These are phyloP conservation scores for Rhincodon typus DNA, from an alignment of 2,797 vertebrate species.

Conservation along the genomic window DNA sequence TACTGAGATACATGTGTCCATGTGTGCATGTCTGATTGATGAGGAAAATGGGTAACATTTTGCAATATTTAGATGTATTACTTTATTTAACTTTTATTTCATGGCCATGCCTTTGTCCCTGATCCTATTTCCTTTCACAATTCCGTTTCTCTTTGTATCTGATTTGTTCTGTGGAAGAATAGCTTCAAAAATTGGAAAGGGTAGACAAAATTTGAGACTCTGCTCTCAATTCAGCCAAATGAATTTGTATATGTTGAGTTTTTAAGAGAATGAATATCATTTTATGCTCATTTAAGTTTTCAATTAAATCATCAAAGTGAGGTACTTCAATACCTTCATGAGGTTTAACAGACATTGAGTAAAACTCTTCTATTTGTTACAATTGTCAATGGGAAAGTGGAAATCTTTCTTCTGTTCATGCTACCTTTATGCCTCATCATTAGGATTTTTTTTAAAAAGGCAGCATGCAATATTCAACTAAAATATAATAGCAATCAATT, in stretches of 20 bases:
- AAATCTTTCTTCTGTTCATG: not conserved
- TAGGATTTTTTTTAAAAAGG: not conserved
- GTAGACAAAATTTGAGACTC: not conserved
- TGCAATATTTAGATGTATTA: not conserved
- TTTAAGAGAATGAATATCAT: not conserved
- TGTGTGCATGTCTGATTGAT: not conserved
- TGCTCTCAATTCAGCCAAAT: not conserved
- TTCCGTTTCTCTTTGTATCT: not conserved
- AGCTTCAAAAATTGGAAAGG: not conserved
- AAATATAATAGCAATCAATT: not conserved
- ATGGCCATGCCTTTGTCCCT: not conserved
- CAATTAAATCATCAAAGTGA: not conserved
- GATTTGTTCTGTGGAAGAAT: slow-evolving; percentile 14
- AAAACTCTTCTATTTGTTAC: not conserved
- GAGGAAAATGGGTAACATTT: too few relatives aligned
- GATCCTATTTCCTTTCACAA: too few relatives aligned
- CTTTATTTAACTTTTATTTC: not conserved
- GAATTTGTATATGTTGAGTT: not conserved
- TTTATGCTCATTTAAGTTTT: not conserved
- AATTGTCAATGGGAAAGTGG: not conserved
- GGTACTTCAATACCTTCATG: not conserved
- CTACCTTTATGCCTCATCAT: not conserved
- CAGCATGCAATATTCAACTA: not conserved
- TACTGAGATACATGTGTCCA: not conserved
- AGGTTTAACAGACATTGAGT: not conserved